These are phyloP conservation scores for roundworm (Caenorhabditis elegans) DNA, from an alignment of 1,140 invertebrate genomes.

Conservation along the genomic window WBcel235 BX284602.5:1640001-1640500, in stretches of 20 bases:
- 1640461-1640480: not conserved
- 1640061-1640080: not conserved
- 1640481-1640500: not conserved
- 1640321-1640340: not conserved
- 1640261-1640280: not conserved
- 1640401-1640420: not conserved
- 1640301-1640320: not conserved
- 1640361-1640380: not conserved
- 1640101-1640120: not conserved
- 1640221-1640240: not conserved
- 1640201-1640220: too few species aligned
- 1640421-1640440: not conserved
- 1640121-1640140: not conserved
- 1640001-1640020: not conserved
- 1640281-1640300: not conserved
- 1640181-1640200: too few species aligned
- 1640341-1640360: not conserved
- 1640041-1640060: not conserved
- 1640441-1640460: not conserved
- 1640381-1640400: not conserved
- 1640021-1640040: not conserved
- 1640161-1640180: not conserved
- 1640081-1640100: not conserved
- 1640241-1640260: not conserved
- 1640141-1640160: not conserved